These are phyloP conservation scores for Anthonomus grandis DNA, from an alignment of 1,140 invertebrate genomes.

Conservation along the genomic window DNA sequence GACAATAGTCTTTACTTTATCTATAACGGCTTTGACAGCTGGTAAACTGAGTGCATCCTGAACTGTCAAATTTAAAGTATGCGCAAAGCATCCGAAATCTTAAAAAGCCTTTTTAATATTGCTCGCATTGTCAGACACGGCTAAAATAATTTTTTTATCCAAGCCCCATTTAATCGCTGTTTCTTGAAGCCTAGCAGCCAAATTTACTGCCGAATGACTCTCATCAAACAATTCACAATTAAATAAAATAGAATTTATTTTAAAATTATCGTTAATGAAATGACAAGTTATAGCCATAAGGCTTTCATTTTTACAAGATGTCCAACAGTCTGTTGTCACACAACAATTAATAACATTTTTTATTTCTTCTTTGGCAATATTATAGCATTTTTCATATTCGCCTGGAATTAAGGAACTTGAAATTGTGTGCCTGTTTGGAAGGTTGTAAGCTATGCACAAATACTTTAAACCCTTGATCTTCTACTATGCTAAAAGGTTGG, in stretches of 20 bases:
- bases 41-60: slow-evolving; percentile 22
- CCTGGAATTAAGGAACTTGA: slow-evolving; percentile 24
- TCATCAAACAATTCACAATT: slow-evolving; percentile 4
- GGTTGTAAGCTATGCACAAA: slow-evolving; percentile 38
- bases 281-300: slow-evolving; percentile 22
- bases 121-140: slow-evolving; percentile 27
- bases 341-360: not conserved
- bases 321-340: slow-evolving; percentile 29
- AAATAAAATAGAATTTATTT: slow-evolving; percentile 16
- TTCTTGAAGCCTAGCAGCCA: no score
- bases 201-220: slow-evolving; percentile 10
- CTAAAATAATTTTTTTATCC: slow-evolving; percentile 6
- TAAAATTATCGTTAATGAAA: slow-evolving; percentile 18
- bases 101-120: slow-evolving; percentile 33
- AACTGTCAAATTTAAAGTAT: slow-evolving; percentile 35
- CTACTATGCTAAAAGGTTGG: slow-evolving; percentile 40
- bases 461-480: slow-evolving; percentile 36
- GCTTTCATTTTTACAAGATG: slow-evolving; percentile 23
- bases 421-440: slow-evolving; percentile 32
- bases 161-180: no score
- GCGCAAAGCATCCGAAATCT: slow-evolving; percentile 35
- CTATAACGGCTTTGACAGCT: slow-evolving; percentile 8
- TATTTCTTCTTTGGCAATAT: slow-evolving; percentile 5
- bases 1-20: slow-evolving; percentile 28
- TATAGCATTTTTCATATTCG: slow-evolving; percentile 18